Percentiles rank a stretch among this genome's conserved stretches.
Evolutionary conservation across 2,797 vertebrate genomes (phyloP).

Genomic region (Sebastes flavidus): DNA sequence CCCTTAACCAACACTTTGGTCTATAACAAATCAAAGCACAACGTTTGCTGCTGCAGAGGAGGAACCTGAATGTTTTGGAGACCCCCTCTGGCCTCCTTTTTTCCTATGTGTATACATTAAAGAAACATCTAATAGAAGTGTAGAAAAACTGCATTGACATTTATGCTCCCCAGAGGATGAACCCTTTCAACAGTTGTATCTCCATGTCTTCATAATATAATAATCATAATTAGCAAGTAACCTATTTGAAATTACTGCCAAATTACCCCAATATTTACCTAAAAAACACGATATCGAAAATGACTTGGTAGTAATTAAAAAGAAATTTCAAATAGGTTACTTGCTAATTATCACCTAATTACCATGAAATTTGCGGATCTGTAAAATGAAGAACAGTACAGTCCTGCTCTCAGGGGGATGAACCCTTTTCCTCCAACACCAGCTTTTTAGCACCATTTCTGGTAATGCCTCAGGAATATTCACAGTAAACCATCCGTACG

Average conservation of each 20-base stretch:
- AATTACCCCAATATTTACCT: too few relatives aligned
- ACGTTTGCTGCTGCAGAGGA: neutral
- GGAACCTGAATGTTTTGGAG: neutral
- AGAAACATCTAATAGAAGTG: neutral
- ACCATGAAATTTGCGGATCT: too few relatives aligned
- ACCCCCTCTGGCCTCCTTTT: too few relatives aligned
- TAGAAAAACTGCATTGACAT: neutral
- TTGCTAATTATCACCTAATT: too few relatives aligned
- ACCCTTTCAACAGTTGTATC: neutral
- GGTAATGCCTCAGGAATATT: neutral
- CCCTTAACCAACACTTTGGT: neutral
- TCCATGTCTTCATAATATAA: neutral
- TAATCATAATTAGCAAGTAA: too few relatives aligned
- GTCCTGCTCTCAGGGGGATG: neutral
- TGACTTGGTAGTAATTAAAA: too few relatives aligned
- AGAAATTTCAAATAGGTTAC: too few relatives aligned
- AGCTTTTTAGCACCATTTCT: neutral
- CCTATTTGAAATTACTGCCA: too few relatives aligned
- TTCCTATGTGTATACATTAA: neutral
- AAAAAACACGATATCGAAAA: too few relatives aligned
- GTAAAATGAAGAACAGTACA: neutral
- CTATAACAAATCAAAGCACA: neutral
- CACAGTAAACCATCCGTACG: neutral
- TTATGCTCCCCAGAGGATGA: neutral
- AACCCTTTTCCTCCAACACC: neutral